These are phyloP conservation scores for Parelbella ahira DNA, from an alignment of 2,888 invertebrate genomes.

Conservation along the genomic window DNA sequence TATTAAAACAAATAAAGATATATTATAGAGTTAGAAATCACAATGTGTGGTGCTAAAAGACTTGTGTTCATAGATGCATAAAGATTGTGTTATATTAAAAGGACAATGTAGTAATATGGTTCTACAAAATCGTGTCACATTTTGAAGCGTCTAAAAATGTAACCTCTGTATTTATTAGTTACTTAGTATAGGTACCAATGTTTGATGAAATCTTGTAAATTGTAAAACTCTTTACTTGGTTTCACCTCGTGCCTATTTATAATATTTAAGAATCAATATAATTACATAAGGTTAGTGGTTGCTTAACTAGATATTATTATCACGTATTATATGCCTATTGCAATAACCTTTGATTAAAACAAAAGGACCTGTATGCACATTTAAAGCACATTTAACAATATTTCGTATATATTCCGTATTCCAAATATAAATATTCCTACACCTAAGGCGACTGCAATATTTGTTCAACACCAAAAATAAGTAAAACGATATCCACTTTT, in stretches of 20 bases:
- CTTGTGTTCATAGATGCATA: constrained; percentile 56
- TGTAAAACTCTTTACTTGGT: constrained; percentile 65
- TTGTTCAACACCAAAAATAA: no score
- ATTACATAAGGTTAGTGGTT: constrained; percentile 28
- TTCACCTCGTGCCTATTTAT: constrained; percentile 50
- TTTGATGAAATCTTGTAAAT: constrained; percentile 73
- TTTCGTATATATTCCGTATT: no score
- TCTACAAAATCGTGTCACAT: no score
- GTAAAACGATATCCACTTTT: no score
- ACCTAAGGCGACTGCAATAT: no score
- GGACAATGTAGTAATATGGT: no score
- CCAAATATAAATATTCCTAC: no score
- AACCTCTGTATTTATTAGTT: constrained; percentile 27
- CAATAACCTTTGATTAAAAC: no score
- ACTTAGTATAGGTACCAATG: constrained; percentile 16
- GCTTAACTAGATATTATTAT: constrained; percentile 11
- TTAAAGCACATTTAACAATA: no score
- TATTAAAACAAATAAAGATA: constrained; percentile 82
- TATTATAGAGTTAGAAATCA: constrained; percentile 45
- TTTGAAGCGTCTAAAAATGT: constrained; percentile 9
- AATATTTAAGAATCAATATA: constrained; percentile 17
- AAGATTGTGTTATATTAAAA: constrained; percentile 3
- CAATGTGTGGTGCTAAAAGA: constrained; percentile 47
- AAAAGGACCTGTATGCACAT: no score
- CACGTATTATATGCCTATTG: no score